phyloP scores from a whole-genome alignment of 2,113 vertebrate genomes.

The Myanophis thanlyinensis region DNA sequence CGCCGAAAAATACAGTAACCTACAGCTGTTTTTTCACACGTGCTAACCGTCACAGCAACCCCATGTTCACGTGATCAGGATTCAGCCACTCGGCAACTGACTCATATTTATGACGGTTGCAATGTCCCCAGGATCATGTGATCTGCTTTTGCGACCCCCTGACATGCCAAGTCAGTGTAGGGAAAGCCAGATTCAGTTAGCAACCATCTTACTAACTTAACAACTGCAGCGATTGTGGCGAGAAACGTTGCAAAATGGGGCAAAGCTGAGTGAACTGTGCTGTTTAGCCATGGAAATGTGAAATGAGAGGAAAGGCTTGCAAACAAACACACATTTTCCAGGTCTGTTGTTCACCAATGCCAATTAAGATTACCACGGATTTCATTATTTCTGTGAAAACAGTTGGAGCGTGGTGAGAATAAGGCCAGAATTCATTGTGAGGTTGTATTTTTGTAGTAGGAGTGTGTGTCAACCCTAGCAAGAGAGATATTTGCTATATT shows the following conservation, averaged over 20 bases:
- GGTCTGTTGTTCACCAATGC: neutral
- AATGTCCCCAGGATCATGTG: no score
- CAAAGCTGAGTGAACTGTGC: neutral
- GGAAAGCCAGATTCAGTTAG: neutral
- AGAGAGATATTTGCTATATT: neutral
- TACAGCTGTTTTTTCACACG: no score
- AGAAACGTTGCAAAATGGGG: neutral
- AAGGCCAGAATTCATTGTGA: neutral
- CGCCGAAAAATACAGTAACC: no score
- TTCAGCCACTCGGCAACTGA: no score
- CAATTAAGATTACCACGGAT: neutral
- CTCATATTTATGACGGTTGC: no score
- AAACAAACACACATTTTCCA: neutral
- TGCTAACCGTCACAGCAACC: no score
- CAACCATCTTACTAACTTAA: neutral
- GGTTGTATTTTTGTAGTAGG: neutral
- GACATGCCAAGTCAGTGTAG: neutral
- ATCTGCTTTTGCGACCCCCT: neutral
- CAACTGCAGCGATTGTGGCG: neutral
- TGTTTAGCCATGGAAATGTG: neutral
- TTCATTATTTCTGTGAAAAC: constrained; percentile 12
- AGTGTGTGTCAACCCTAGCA: neutral
- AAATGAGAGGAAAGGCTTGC: neutral
- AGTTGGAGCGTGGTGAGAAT: neutral
- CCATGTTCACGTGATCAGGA: no score